phyloP scores from a whole-genome alignment of 2,888 invertebrate species.

The Ectobius pallidus region DNA sequence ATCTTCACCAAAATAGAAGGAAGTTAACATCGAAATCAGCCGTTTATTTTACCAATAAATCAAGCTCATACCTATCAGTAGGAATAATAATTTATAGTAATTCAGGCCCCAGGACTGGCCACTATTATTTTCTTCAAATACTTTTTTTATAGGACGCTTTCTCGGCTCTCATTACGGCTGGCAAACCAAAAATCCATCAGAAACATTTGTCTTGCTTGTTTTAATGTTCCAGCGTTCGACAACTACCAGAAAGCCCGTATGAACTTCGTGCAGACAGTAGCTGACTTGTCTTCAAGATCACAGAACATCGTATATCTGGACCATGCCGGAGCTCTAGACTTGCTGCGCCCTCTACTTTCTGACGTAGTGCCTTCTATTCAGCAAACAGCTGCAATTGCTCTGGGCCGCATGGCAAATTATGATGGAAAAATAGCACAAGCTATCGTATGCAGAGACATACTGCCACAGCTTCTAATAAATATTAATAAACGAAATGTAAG shows the following conservation, averaged over 20 bases:
- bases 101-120: too few relatives aligned
- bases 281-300: neutral
- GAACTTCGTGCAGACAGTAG: neutral
- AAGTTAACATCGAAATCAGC: too few relatives aligned
- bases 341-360: neutral
- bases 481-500: neutral
- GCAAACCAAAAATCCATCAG: too few relatives aligned
- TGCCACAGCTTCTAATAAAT: neutral
- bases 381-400: neutral
- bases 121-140: too few relatives aligned
- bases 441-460: neutral
- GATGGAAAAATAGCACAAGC: neutral
- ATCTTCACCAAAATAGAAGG: too few relatives aligned
- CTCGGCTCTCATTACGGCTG: too few relatives aligned
- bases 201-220: too few relatives aligned
- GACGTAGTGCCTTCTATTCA: neutral
- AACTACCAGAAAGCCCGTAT: neutral
- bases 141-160: too few relatives aligned
- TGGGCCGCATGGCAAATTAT: neutral
- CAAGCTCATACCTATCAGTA: too few relatives aligned
- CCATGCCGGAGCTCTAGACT: neutral
- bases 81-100: too few relatives aligned
- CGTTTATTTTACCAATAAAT: too few relatives aligned
- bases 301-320: neutral
- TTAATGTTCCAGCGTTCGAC: neutral